A percentile compares a stretch with the other conserved stretches of the same genome.
Evolutionary conservation across 2,113 vertebrate genomes (phyloP).

Genomic region (Gavia stellata): DNA sequence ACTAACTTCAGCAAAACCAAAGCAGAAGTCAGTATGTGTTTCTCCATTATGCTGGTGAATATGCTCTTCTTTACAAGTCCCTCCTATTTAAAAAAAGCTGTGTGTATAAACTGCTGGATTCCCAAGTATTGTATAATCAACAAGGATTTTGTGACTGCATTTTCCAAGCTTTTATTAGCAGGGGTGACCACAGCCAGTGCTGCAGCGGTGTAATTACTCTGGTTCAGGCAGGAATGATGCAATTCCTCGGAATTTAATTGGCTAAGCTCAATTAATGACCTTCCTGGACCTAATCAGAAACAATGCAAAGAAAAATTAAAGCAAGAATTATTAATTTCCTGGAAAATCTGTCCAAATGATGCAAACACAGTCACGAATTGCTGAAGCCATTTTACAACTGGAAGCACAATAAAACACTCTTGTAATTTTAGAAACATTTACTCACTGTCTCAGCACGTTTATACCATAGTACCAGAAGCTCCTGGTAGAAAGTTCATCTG

Average conservation of each 20-base stretch:
- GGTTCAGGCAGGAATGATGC: neutral
- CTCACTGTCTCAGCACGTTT: neutral
- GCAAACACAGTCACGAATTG: neutral
- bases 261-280: neutral
- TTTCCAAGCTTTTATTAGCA: neutral
- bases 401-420: neutral
- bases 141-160: neutral
- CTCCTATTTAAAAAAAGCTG: neutral
- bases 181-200: neutral
- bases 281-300: conserved; percentile 4
- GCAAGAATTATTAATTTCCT: neutral
- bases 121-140: neutral
- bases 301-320: conserved; percentile 9
- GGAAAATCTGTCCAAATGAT: neutral
- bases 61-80: neutral
- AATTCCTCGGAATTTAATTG: conserved; percentile 11
- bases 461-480: neutral
- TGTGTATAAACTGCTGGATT: neutral
- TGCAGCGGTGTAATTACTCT: neutral
- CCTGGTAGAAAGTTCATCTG: neutral
- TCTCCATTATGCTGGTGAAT: neutral
- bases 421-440: neutral
- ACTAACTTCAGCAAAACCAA: neutral
- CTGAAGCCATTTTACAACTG: neutral
- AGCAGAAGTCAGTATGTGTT: neutral